Percentiles rank a stretch among this genome's conserved stretches.
phyloP scores from a whole-genome alignment of 2,113 vertebrate genomes.

The Sinocyclocheilus rhinocerous region DNA sequence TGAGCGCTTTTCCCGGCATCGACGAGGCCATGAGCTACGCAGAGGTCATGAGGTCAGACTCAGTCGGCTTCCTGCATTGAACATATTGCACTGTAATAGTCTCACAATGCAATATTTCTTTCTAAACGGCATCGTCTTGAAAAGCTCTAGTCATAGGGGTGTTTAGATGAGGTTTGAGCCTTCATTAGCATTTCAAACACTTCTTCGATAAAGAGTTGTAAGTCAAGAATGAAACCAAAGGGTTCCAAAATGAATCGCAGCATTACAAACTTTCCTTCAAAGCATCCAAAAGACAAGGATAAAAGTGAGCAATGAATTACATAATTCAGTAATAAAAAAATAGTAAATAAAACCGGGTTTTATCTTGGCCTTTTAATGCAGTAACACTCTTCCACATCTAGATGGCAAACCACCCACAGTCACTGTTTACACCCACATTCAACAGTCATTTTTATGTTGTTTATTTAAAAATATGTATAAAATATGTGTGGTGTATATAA shows the following conservation, averaged over 20 bases:
- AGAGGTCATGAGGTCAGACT: conserved; percentile 90
- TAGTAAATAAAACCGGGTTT: not conserved
- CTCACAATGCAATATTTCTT: not conserved
- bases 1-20: conserved; percentile 95
- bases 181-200: conserved; percentile 1
- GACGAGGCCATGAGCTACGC: conserved; percentile 97
- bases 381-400: not conserved
- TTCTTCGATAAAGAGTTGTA: not conserved
- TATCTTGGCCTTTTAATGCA: not conserved
- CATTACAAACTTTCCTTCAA: not conserved
- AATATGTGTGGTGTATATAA: not conserved
- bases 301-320: not conserved
- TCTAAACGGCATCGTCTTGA: not conserved
- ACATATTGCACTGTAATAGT: not conserved
- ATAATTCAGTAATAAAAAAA: not conserved
- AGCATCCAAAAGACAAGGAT: not conserved
- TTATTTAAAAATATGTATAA: not conserved
- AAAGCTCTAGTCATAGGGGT: not conserved
- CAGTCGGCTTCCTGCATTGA: no score
- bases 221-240: not conserved
- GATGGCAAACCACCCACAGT: not conserved
- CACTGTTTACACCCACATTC: not conserved
- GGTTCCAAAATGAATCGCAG: not conserved
- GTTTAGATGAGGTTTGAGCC: not conserved
- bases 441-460: not conserved